Base-by-base conservation (phyloP, 2,797 vertebrate species). In the Danionella dracula region DNA sequence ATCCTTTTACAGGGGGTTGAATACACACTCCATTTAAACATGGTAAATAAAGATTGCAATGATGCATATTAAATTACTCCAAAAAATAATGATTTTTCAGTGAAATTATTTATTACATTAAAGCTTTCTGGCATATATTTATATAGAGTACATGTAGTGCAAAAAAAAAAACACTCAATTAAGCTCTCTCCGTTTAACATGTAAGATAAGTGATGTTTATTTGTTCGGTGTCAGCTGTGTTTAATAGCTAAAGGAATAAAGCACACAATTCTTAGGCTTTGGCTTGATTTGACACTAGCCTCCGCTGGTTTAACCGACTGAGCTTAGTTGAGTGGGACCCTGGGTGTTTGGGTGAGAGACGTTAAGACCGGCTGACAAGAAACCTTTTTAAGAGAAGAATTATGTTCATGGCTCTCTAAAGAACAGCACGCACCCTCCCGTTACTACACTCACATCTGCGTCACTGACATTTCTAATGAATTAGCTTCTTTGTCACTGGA, bases 371-470 rank as follows among this genome's bases (percentile, higher is more conserved):
- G 35, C 6, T 49, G 16, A 48, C 46, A 56, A 23, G 40, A n/a
- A 13, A 17, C 9, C 19, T 19, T 50, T 42, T 34, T 44, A n/a
- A 13, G 11, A 8, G 23, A 59, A 44, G 16, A 71, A 48, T 59
- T 21, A 49, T 61, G 32, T 49, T 55, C 19, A 53, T 6, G 6
- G 6, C 6, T 3, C 15, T 55, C 46, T 61, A 10, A 57, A 42
- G 17, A 37, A 46, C 46, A 37, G 15, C 51, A 12, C 29, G 7
- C 34, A 34, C 61, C 29, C 66, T 44, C 37, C 40, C 20, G 32
- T 15, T 9, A 23, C 53, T 44, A 44, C 48, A 51, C 45, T 54
- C 67, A 64, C 60, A 71, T 75, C 72, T 71, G 62, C 56, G 40
- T 61, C 44, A 17, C 48, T 19, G 44, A 45, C 32, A 66, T 29